Percentiles rank a stretch among this genome's conserved stretches.
Conservation (phyloP, 2,113 vertebrate species). For the Axis porcinus region DNA sequence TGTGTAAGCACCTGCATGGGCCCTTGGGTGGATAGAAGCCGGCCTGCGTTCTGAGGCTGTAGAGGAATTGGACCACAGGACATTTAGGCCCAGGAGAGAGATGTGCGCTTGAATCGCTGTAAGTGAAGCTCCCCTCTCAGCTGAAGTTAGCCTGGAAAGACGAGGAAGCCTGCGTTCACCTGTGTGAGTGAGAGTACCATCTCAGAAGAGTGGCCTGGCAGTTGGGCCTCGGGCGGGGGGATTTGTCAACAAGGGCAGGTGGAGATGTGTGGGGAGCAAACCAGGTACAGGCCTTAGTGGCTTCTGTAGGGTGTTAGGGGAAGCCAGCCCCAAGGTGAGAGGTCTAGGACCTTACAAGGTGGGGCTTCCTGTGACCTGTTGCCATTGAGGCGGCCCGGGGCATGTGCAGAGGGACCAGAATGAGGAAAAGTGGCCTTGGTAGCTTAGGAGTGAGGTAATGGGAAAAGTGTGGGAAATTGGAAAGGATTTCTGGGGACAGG, state of each 20-base stretch:
- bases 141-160: neutral
- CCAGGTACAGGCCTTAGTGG: neutral
- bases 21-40: neutral
- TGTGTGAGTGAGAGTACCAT: neutral
- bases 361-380: neutral
- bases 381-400: neutral
- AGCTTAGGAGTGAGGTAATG: neutral
- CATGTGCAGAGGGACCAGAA: neutral
- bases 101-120: rapidly evolving
- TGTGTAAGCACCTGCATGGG: neutral
- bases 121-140: neutral
- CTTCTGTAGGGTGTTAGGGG: neutral
- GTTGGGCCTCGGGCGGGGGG: neutral
- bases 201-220: neutral
- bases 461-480: neutral
- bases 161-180: rapidly evolving
- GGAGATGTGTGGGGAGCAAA: neutral
- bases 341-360: no score
- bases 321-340: neutral
- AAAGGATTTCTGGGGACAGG: neutral
- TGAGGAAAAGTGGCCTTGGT: neutral
- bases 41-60: neutral
- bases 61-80: neutral
- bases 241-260: neutral
- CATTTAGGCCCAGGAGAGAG: neutral